phyloP scores from a whole-genome alignment of 2,888 invertebrate genomes.

The Eilema griseolum region DNA sequence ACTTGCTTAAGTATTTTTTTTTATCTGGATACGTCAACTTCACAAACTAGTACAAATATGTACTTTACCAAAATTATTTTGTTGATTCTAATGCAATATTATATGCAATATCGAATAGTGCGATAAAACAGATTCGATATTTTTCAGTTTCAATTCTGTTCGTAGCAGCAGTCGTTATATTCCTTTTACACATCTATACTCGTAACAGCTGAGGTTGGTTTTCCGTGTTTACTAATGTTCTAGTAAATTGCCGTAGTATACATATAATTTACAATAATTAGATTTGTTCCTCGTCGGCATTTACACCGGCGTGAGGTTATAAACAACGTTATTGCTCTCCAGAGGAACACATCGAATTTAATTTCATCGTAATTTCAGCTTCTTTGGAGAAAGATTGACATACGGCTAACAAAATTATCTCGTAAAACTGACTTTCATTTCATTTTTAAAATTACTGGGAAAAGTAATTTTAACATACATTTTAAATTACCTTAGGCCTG shows the following conservation, averaged over 20 bases:
- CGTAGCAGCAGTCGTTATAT: too few species aligned
- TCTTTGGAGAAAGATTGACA: neutral
- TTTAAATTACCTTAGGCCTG: neutral
- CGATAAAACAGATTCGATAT: too few species aligned
- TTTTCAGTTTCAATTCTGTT: too few species aligned
- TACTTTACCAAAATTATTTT: too few species aligned
- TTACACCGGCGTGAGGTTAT: neutral
- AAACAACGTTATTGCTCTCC: conserved; percentile 4
- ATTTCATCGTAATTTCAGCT: neutral
- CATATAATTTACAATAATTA: conserved; percentile 2
- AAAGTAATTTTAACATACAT: neutral
- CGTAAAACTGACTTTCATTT: neutral
- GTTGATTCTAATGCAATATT: too few species aligned
- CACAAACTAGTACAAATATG: too few species aligned
- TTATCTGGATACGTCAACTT: too few species aligned
- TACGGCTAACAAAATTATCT: neutral
- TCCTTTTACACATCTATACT: neutral
- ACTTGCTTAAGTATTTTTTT: too few species aligned
- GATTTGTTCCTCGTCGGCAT: neutral
- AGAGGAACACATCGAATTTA: neutral
- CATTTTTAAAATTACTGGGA: neutral
- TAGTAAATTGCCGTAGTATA: neutral
- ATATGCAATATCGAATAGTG: too few species aligned
- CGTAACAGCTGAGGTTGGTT: neutral
- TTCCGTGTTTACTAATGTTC: neutral